phyloP scores from a whole-genome alignment of 2,113 vertebrate species.

The Microcebus griseorufus region DNA sequence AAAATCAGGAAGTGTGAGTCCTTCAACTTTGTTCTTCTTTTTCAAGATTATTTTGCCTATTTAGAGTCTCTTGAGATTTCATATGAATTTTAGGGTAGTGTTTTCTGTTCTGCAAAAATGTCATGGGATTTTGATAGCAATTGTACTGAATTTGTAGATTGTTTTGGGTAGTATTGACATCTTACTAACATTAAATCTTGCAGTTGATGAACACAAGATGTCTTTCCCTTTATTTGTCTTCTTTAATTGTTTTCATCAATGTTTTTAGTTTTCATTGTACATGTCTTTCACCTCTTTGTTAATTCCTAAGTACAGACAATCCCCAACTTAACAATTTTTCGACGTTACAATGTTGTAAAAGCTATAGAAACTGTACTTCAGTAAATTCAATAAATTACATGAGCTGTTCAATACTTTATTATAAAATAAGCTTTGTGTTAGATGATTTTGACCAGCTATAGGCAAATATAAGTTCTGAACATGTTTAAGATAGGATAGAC shows the following conservation, averaged over 20 bases:
- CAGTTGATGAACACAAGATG: not conserved
- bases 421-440: not conserved
- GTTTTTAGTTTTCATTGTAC: not conserved
- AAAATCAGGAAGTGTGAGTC: not conserved
- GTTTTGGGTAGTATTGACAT: not conserved
- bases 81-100: not conserved
- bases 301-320: not conserved
- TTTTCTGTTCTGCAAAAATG: not conserved
- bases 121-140: not conserved
- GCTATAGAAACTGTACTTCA: not conserved
- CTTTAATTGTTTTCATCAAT: not conserved
- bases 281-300: not conserved
- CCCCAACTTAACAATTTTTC: not conserved
- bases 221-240: not conserved
- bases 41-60: not conserved
- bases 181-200: not conserved
- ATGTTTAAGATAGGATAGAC: not conserved
- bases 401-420: not conserved
- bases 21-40: conserved; percentile 1
- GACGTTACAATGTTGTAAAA: not conserved
- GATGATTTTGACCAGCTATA: not conserved
- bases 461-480: not conserved
- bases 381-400: not conserved
- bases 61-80: not conserved
- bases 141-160: not conserved